Base-by-base conservation (phyloP, 2,888 invertebrate genomes). In the Trachelus troglodyta region DNA sequence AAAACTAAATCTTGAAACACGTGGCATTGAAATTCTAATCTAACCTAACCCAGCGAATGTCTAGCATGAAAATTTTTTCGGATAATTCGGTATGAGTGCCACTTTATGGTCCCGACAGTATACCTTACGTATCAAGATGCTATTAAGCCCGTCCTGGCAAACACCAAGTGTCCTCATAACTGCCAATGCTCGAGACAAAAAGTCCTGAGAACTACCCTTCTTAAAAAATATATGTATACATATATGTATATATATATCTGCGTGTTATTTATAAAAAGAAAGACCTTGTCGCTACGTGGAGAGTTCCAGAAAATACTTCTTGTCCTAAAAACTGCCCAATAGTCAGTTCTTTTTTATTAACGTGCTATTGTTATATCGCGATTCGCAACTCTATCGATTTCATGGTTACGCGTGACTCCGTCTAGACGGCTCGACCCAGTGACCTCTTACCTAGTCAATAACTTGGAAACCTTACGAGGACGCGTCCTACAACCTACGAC, bases 391-490 rank as follows among this genome's bases (percentile, higher is more conserved):
- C 56, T 56, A 56, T 56, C 56, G 56, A 56, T 56, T 56, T 56
- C 56, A 56, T 56, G 56, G 23, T 56, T 56, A 56, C 56, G 56
- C 56, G 56, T 56, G 56, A 56, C 56, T 23, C 56, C 56, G 56
- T 56, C 56, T 56, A 56, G 56, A 56, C 56, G 56, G 56, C 23
- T 56, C 56, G 56, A 56, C 56, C 56, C 23, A 56, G 56, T 56
- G 56, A 56, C 56, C 56, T 9, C 56, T 56, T 56, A 56, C 56
- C 86, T 85, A 83, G 85, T 86, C 88, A 80, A 86, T 85, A 86
- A 87, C 78, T 87, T 74, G 83, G 89, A 89, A 89, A 86, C 88
- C 89, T 86, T 88, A 89, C 79, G 79, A 79, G 76, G 78, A 79
- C 79, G 9, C 71, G 30, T 23, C 30, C 56, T 56, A 56, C 23